Conservation (phyloP, 53 echinoderm and acorn worm species). For the Patiria pectinifera region DNA sequence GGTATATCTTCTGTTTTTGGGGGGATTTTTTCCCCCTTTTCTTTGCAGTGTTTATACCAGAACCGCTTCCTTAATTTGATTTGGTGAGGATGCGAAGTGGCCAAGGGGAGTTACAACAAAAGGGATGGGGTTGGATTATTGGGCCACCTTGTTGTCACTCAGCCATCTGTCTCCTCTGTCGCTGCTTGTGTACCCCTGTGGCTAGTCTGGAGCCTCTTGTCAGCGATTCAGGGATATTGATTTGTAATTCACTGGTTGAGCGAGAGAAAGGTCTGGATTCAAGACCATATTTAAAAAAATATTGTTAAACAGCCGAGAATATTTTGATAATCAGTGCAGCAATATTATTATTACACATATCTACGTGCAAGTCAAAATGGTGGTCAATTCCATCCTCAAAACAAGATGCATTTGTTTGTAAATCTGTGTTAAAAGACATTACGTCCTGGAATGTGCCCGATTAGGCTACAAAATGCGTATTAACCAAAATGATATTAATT, state of each 20-base stretch:
- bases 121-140: not conserved
- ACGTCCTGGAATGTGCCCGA: no score
- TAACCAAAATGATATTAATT: no score
- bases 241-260: not conserved
- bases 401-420: no score
- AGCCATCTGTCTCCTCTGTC: conserved; percentile 10
- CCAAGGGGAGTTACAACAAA: conserved; percentile 19
- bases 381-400: no score
- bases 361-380: no score
- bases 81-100: conserved; percentile 33
- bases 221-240: not conserved
- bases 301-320: no score
- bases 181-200: not conserved
- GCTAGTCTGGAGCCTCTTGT: not conserved
- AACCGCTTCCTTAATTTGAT: conserved; percentile 35
- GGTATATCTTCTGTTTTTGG: not conserved
- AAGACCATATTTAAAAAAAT: not conserved
- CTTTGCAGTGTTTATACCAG: not conserved
- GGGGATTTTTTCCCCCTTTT: not conserved
- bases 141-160: not conserved
- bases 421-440: no score
- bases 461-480: no score
- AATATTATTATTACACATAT: not conserved
- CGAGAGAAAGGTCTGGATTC: not conserved
- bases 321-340: not conserved